phyloP scores from a whole-genome alignment of 2,888 invertebrate species.

The Drosophila robusta region DNA sequence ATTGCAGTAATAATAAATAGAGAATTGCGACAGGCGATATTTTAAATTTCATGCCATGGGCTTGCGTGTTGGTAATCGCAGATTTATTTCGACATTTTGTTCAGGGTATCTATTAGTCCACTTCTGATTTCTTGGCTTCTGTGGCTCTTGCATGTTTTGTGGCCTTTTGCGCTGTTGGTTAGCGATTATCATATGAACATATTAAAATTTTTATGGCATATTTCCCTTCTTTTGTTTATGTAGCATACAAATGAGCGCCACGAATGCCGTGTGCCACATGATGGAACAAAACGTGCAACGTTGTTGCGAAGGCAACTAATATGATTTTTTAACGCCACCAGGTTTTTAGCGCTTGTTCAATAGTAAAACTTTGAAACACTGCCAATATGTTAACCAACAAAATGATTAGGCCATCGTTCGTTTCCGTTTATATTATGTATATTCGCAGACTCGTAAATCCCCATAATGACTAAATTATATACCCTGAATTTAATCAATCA shows the following conservation, averaged over 20 bases:
- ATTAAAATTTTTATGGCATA: constrained; percentile 42
- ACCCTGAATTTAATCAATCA: constrained; percentile 9
- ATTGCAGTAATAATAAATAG: no score
- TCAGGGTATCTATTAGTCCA: constrained; percentile 19
- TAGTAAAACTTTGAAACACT: no score
- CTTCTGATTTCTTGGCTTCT: neutral
- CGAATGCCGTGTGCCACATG: constrained; percentile 18
- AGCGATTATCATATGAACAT: constrained; percentile 54
- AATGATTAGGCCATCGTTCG: no score
- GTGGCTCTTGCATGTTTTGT: constrained; percentile 57
- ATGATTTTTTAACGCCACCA: neutral
- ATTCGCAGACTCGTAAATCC: neutral
- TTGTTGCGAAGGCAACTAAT: neutral
- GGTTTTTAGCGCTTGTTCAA: no score
- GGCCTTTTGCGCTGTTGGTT: constrained; percentile 32
- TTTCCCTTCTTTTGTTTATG: constrained; percentile 29
- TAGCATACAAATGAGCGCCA: constrained; percentile 61
- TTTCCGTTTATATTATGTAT: no score
- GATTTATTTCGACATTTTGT: neutral
- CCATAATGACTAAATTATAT: neutral
- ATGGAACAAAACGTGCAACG: constrained; percentile 7
- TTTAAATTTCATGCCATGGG: no score
- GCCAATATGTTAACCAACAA: no score
- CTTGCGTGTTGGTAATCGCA: neutral
- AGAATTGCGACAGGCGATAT: no score